Percentiles rank a stretch among this genome's conserved stretches.
Conservation (phyloP, 2,797 vertebrate species). For the Urocyon cinereoargenteus region DNA sequence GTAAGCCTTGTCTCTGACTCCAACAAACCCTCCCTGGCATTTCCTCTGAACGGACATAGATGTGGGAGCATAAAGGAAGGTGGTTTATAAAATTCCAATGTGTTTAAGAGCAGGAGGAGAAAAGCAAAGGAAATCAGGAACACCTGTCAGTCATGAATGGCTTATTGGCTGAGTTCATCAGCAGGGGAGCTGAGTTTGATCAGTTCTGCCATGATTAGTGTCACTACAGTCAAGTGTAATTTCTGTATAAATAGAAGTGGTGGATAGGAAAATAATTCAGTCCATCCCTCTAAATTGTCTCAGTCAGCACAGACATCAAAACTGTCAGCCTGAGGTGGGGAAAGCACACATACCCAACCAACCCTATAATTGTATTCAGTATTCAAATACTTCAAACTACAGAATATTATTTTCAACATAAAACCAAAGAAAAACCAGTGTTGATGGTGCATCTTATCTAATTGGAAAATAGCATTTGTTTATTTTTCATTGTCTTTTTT, state of each 20-base stretch:
- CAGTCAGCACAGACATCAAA: slow-evolving; percentile 77
- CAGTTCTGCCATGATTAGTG: slow-evolving; percentile 84
- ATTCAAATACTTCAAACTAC: slow-evolving; percentile 74
- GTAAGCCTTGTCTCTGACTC: neutral
- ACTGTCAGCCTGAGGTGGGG: slow-evolving; percentile 21
- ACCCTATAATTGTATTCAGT: slow-evolving; percentile 74
- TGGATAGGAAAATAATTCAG: slow-evolving; percentile 83
- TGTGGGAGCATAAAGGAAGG: slow-evolving; percentile 64
- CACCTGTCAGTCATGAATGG: slow-evolving; percentile 85
- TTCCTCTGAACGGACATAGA: slow-evolving; percentile 53
- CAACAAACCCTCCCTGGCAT: slow-evolving; percentile 24
- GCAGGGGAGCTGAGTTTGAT: slow-evolving; percentile 84
- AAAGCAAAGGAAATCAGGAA: slow-evolving; percentile 54
- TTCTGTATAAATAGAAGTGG: slow-evolving; percentile 84
- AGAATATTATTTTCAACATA: slow-evolving; percentile 62
- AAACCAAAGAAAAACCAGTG: slow-evolving; percentile 68
- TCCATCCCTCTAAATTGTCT: slow-evolving; percentile 78
- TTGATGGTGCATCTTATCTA: slow-evolving; percentile 51
- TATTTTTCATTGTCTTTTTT: slow-evolving; percentile 33
- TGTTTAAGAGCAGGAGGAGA: slow-evolving; percentile 57
- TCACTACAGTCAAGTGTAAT: slow-evolving; percentile 88
- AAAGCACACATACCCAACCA: slow-evolving; percentile 54
- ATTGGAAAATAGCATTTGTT: slow-evolving; percentile 40
- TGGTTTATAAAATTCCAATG: slow-evolving; percentile 81
- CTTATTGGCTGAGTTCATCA: slow-evolving; percentile 78